A percentile compares a stretch with the other conserved stretches of the same genome.
Evolutionary conservation across 2,113 vertebrate genomes (phyloP).

Genomic region (Pituophis catenifer): DNA sequence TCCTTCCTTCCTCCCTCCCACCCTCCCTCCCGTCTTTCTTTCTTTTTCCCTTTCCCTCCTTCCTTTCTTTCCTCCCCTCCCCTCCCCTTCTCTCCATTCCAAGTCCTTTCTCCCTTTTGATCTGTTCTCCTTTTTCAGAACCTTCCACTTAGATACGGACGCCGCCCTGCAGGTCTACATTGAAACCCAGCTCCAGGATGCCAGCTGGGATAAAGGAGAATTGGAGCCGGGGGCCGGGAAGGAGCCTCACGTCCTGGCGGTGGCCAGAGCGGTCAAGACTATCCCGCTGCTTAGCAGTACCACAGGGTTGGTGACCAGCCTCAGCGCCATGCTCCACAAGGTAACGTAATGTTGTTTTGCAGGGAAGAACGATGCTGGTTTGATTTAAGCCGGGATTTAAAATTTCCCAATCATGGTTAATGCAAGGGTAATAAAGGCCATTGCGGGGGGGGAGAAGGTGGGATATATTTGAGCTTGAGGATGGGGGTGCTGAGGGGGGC

Average conservation of each 20-base stretch:
- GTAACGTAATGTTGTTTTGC: slow-evolving; percentile 56
- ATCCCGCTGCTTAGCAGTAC: slow-evolving; percentile 83
- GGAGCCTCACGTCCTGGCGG: slow-evolving; percentile 57
- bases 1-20: no score
- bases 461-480: neutral
- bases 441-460: no score
- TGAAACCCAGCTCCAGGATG: slow-evolving; percentile 81
- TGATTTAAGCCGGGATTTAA: neutral
- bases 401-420: neutral
- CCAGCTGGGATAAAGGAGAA: slow-evolving; percentile 58
- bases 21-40: neutral
- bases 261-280: slow-evolving; percentile 78
- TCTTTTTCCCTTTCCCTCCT: neutral
- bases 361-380: neutral
- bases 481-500: neutral
- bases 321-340: slow-evolving; percentile 83
- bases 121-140: slow-evolving; percentile 64
- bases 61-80: no score
- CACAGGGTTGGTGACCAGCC: slow-evolving; percentile 76
- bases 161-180: slow-evolving; percentile 85
- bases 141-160: slow-evolving; percentile 83
- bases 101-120: neutral
- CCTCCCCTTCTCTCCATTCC: neutral
- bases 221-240: neutral
- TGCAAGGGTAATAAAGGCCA: neutral